These are phyloP conservation scores for Tylochromis polylepis DNA, from an alignment of 2,113 vertebrate genomes.

Conservation along the genomic window DNA sequence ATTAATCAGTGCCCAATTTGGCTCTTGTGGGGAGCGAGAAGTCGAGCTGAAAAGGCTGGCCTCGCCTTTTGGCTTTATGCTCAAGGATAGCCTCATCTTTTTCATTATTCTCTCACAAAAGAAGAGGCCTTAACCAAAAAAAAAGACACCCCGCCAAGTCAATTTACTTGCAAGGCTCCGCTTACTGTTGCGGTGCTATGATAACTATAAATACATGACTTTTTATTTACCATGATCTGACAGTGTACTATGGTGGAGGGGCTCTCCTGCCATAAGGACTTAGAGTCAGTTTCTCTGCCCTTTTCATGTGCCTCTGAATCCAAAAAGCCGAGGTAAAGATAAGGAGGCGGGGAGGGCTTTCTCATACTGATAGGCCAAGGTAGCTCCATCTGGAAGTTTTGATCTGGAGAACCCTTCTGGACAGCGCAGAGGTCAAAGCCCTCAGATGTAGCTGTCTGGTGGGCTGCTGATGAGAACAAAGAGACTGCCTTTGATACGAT, in stretches of 20 bases:
- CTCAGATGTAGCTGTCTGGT: constrained; percentile 52
- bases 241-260: constrained; percentile 31
- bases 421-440: constrained; percentile 47
- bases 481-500: constrained; percentile 64
- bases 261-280: constrained; percentile 58
- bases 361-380: constrained; percentile 51
- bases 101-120: constrained; percentile 49
- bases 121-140: constrained; percentile 39
- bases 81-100: constrained; percentile 43
- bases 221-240: constrained; percentile 51
- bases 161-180: constrained; percentile 51
- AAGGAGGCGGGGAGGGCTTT: not conserved
- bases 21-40: constrained; percentile 39
- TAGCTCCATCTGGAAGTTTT: constrained; percentile 64
- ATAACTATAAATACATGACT: constrained; percentile 62
- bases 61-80: constrained; percentile 48
- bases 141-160: constrained; percentile 36
- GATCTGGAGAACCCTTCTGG: constrained; percentile 62
- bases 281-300: constrained; percentile 65
- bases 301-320: constrained; percentile 65
- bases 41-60: constrained; percentile 46
- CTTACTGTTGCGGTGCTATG: constrained; percentile 39
- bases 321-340: not conserved
- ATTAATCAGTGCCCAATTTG: constrained; percentile 56
- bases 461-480: constrained; percentile 55